Percentiles rank a stretch among this genome's conserved stretches.
Conservation (phyloP, 2,113 vertebrate genomes). For the Hylia prasina region DNA sequence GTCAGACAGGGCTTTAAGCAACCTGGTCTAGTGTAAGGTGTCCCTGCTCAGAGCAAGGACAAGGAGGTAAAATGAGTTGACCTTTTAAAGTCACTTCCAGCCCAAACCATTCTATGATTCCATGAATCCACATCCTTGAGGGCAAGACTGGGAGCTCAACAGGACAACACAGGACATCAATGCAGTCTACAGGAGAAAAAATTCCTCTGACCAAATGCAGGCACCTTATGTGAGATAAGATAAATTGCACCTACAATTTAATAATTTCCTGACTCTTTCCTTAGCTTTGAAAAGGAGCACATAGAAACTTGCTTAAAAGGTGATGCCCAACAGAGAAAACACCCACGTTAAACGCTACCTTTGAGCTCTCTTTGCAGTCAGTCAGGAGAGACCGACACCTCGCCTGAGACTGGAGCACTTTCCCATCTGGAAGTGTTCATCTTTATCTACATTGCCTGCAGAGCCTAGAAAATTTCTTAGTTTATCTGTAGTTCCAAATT, state of each 20-base stretch:
- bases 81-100: neutral
- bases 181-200: neutral
- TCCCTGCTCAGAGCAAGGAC: neutral
- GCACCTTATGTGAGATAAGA: neutral
- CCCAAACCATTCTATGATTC: neutral
- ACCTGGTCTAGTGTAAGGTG: neutral
- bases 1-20: neutral
- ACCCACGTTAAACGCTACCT: neutral
- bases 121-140: neutral
- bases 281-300: neutral
- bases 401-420: neutral
- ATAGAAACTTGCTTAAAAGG: neutral
- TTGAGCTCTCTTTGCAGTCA: neutral
- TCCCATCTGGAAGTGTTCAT: slow-evolving; percentile 1
- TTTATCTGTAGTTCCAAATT: neutral
- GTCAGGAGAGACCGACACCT: neutral
- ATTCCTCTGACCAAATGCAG: neutral
- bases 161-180: fast-evolving
- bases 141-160: neutral
- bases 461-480: neutral
- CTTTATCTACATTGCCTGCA: neutral
- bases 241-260: neutral
- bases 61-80: neutral
- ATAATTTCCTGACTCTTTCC: neutral
- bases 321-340: neutral